Base-by-base conservation (phyloP, 2,888 invertebrate genomes). In the Eustalomyia histrio region DNA sequence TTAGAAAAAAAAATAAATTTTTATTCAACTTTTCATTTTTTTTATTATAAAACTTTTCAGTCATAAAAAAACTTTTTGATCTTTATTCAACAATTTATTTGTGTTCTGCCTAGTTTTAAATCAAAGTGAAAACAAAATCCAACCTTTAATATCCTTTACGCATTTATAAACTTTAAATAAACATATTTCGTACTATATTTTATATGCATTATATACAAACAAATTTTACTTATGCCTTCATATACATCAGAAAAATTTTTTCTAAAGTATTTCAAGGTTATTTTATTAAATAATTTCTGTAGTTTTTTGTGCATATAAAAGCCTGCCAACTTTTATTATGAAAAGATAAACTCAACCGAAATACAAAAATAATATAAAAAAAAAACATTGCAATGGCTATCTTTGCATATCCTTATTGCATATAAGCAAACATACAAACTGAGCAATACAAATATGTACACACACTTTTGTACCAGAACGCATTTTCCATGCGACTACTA, bases 301-400 rank as follows among this genome's bases (percentile, higher is more conserved):
- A 47, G 2, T 50, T 10, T 29, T n/a, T 50, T 12, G 9, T 63
- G 16, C 24, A n/a, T 24, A 47, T 43, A 47, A 12, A 18, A 12
- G 60, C n/a, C 60, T 57, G 63, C 72, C 72, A 73, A 73, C 63
- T 73, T 72, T 72, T 64, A 57, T 72, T 73, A 57, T 57, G 17
- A 64, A 73, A 73, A 55, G 55, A 73, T 57, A 73, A 73, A 64
- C 63, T 64, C 18, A 29, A 29, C 29, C 24, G 5, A 24, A 24
- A 24, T n/a, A 24, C 2, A 24, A 24, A 24, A 24, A 24, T 24
- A 24, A 24, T 3, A 29, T 6, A 29, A 29, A 29, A 29, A 29
- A 29, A 29, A 47, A 14, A 50, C 29, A 64, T 29, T 43, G 72
- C 47, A 73, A 47, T 64, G 72, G 18, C 72, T 50, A 29, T 43